These are phyloP conservation scores for Felis catus DNA, from an alignment of 2,113 vertebrate genomes.

Conservation along the genomic window DNA sequence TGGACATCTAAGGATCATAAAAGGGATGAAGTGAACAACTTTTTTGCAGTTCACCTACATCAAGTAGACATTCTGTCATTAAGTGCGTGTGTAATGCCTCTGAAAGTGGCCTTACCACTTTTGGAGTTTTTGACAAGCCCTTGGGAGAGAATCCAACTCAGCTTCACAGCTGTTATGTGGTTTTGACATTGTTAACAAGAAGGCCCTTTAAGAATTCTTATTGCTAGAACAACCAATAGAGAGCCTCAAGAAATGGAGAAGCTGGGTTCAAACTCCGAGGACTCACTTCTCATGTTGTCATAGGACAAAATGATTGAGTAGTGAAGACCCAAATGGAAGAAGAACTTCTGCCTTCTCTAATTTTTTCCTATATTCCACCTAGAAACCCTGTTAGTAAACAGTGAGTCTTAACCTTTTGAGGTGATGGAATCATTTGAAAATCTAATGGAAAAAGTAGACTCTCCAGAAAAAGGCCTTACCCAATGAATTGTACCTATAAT, in stretches of 20 bases:
- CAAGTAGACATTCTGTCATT: constrained; percentile 10
- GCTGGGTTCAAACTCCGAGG: not conserved
- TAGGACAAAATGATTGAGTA: not conserved
- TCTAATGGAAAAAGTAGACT: not conserved
- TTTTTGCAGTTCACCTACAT: not conserved
- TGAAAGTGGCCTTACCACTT: not conserved
- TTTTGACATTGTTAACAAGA: constrained; percentile 35
- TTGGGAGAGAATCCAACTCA: constrained; percentile 6
- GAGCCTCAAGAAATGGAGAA: not conserved
- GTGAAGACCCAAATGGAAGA: not conserved
- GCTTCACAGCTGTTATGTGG: not conserved
- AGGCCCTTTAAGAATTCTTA: not conserved
- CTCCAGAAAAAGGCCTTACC: not conserved
- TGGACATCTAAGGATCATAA: not conserved
- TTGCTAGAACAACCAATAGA: not conserved
- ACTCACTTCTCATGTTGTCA: not conserved
- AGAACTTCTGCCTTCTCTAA: not conserved
- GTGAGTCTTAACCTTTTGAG: not conserved
- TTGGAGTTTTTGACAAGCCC: constrained; percentile 37
- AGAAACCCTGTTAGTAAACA: not conserved
- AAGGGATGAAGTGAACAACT: not conserved
- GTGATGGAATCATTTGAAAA: not conserved
- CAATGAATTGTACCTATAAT: not conserved
- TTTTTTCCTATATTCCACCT: not conserved
- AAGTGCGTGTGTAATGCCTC: not conserved